A percentile compares a stretch with the other conserved stretches of the same genome.
Conservation (phyloP, 2,888 invertebrate species). For the Adelphocoris suturalis region DNA sequence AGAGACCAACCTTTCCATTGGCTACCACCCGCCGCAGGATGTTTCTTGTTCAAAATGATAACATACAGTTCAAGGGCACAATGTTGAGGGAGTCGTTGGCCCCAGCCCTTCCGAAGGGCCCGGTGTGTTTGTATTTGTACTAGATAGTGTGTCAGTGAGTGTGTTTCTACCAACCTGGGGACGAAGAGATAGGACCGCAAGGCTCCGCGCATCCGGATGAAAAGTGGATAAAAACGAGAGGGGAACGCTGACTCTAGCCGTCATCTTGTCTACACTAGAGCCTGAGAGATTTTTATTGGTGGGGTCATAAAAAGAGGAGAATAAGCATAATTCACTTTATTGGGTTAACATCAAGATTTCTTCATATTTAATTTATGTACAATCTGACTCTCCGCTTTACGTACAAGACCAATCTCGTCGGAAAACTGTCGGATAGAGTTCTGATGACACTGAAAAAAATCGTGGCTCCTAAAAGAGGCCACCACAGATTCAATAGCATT, state of each 20-base stretch:
- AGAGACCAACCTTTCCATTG: too few species aligned
- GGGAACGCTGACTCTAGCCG: not conserved
- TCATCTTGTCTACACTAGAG: not conserved
- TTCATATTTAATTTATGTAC: not conserved
- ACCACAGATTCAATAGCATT: too few species aligned
- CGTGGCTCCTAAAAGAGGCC: too few species aligned
- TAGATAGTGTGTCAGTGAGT: constrained; percentile 13
- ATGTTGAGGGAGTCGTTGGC: constrained; percentile 7
- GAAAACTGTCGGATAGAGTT: too few species aligned
- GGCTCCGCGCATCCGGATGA: constrained; percentile 16
- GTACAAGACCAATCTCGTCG: too few species aligned
- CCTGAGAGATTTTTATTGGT: not conserved
- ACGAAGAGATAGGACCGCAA: not conserved
- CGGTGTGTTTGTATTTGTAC: constrained; percentile 28
- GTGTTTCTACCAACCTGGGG: not conserved
- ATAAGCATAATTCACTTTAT: not conserved
- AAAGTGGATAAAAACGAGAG: not conserved
- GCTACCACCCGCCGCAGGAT: not conserved
- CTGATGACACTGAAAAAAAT: too few species aligned
- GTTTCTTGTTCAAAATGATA: not conserved
- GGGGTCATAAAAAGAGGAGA: not conserved
- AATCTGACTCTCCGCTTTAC: too few species aligned
- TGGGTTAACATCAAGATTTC: not conserved
- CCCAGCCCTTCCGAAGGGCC: constrained; percentile 13
- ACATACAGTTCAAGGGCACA: not conserved